Base-by-base conservation (phyloP, 2,888 invertebrate species). In the Atherix ibis region DNA sequence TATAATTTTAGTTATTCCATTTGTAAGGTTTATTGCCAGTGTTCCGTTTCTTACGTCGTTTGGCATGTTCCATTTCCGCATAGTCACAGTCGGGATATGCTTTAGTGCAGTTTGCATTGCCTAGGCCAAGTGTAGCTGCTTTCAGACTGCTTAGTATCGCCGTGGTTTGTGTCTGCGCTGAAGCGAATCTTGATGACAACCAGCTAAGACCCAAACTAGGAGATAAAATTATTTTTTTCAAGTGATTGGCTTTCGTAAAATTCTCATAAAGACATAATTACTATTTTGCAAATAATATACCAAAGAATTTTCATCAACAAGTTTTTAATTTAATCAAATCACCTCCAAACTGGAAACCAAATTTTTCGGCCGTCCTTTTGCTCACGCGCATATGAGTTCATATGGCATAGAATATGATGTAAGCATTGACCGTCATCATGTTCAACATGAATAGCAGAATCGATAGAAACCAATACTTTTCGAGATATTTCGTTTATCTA, bases 261-360 rank as follows among this genome's bases (percentile, higher is more conserved):
- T 13, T 27, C 22, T 27, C 27, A 25, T 15, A 17, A 26, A 26
- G 37, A 16, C 33, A 34, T 14, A 18, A 38, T 27, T 18, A 15
- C 13, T 26, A 16, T 28, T 19, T 35, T 30, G 27, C 5, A 12
- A 32, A 18, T 27, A 17, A 13, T 2, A 28, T 28, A 8, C 10
- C 5, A 14, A 2, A 15, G 8, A 8, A 13, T 13, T n/a, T n/a
- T 15, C 17, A 15, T 6, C 14, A 15, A 28, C n/a, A 16, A 31
- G 14, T 25, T 27, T 9, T 30, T 4, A 3, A 10, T 31, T 9
- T 28, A 32, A 16, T 28, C 12, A 33, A 28, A 9, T 38, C 64
- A 80, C 81, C 80, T 76, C 77, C 79, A 81, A 40, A 81, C 64
- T 1, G 81, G 79, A 36, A 80, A 58, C 74, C 79, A 77, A 44